A percentile compares a stretch with the other conserved stretches of the same genome.
Conservation (phyloP, 2,888 invertebrate species). For the Elaeidobius kamerunicus region DNA sequence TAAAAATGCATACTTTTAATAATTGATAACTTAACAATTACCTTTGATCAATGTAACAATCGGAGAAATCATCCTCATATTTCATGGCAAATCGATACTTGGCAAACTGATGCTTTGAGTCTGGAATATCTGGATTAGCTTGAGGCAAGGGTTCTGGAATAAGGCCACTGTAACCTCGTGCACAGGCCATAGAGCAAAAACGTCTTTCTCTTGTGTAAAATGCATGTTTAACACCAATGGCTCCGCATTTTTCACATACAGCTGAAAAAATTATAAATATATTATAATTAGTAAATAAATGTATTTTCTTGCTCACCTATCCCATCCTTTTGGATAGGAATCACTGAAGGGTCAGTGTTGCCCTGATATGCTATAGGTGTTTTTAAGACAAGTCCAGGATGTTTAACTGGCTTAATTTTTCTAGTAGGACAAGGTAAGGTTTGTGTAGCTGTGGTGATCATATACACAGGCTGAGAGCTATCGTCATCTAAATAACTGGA, state of each 20-base stretch:
- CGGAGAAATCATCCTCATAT: constrained; percentile 44
- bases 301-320: constrained; percentile 70
- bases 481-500: constrained; percentile 53
- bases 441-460: constrained; percentile 56
- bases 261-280: constrained; percentile 52
- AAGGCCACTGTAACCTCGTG: constrained; percentile 55
- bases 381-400: constrained; percentile 70
- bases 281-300: not conserved
- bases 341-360: constrained; percentile 78
- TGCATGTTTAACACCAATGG: constrained; percentile 81
- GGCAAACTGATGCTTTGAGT: constrained; percentile 43
- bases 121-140: constrained; percentile 41
- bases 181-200: constrained; percentile 80
- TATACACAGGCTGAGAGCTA: constrained; percentile 47
- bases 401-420: constrained; percentile 71
- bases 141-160: constrained; percentile 47
- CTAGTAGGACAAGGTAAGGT: constrained; percentile 54
- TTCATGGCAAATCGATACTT: constrained; percentile 49
- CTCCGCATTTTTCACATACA: constrained; percentile 81
- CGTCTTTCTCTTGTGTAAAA: constrained; percentile 80
- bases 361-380: constrained; percentile 77
- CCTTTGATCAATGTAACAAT: constrained; percentile 40
- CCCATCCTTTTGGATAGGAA: constrained; percentile 85
- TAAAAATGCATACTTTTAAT: not conserved
- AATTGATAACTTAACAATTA: constrained; percentile 2